phyloP scores from a whole-genome alignment of 2,888 invertebrate genomes.

The Labia minor region DNA sequence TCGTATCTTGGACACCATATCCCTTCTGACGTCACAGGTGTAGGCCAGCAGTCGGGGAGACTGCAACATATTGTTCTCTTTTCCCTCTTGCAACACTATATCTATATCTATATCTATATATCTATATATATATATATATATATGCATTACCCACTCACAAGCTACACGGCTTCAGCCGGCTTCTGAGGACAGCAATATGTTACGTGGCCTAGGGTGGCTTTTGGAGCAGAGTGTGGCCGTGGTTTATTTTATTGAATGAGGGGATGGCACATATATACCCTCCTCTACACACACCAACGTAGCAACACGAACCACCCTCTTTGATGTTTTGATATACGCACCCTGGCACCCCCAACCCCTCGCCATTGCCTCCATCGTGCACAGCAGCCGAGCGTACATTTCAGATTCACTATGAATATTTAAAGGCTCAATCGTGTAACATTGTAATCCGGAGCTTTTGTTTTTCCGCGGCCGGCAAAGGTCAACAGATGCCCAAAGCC shows the following conservation, averaged over 20 bases:
- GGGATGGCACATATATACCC: neutral
- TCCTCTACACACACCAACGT: neutral
- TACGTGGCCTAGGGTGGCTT: constrained; percentile 13
- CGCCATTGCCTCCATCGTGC: neutral
- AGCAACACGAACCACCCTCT: constrained; percentile 20
- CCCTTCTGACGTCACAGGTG: constrained; percentile 21
- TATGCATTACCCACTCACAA: constrained; percentile 17
- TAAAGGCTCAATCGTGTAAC: constrained; percentile 13
- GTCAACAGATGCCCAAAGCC: neutral
- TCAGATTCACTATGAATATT: constrained; percentile 13
- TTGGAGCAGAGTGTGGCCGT: constrained; percentile 29
- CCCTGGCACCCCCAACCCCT: neutral
- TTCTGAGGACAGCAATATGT: constrained; percentile 13
- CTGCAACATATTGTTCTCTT: constrained; percentile 17
- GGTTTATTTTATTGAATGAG: constrained; percentile 34
- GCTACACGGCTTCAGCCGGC: neutral
- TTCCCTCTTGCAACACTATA: constrained; percentile 13
- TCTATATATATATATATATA: constrained; percentile 13
- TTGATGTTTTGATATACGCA: constrained; percentile 24
- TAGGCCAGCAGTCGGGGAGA: constrained; percentile 1
- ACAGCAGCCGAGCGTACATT: neutral
- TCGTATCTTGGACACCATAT: neutral
- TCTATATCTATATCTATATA: neutral
- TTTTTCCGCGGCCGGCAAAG: constrained; percentile 13
- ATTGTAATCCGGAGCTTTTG: constrained; percentile 5